Evolutionary conservation across 2,113 vertebrate genomes (phyloP).

Genomic region (Vireo altiloquus): DNA sequence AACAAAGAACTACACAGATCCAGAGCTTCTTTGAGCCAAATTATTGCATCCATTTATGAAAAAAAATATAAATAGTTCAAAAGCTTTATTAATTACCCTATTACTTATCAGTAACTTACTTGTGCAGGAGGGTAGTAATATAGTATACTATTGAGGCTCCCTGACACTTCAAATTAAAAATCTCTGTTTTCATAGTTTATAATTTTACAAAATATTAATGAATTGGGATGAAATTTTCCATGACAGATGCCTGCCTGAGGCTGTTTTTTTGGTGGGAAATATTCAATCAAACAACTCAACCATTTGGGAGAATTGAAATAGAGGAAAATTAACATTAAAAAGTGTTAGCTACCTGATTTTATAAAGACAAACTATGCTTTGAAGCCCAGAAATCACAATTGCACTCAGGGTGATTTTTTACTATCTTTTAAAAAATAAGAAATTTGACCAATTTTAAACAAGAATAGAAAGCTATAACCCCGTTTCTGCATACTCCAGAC

Average conservation of each 20-base stretch:
- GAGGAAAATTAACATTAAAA: background rate
- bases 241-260: conserved; percentile 14
- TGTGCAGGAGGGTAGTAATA: background rate
- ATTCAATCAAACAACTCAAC: background rate
- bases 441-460: background rate
- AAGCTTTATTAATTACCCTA: background rate
- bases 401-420: background rate
- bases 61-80: background rate
- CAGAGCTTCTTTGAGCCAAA: background rate
- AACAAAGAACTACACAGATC: background rate
- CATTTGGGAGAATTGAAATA: background rate
- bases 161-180: background rate
- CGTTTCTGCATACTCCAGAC: background rate
- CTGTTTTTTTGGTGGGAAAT: background rate
- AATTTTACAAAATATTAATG: conserved; percentile 32
- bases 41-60: background rate
- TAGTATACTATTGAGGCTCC: background rate
- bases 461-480: background rate
- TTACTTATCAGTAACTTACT: background rate
- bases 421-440: background rate
- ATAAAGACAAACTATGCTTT: background rate
- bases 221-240: background rate
- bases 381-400: background rate
- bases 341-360: background rate
- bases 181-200: background rate